Evolutionary conservation across 1,140 invertebrate genomes (phyloP), one percentile per base, ranked within the genome.

Genomic region (Leptinotarsa undecemlineata): DNA sequence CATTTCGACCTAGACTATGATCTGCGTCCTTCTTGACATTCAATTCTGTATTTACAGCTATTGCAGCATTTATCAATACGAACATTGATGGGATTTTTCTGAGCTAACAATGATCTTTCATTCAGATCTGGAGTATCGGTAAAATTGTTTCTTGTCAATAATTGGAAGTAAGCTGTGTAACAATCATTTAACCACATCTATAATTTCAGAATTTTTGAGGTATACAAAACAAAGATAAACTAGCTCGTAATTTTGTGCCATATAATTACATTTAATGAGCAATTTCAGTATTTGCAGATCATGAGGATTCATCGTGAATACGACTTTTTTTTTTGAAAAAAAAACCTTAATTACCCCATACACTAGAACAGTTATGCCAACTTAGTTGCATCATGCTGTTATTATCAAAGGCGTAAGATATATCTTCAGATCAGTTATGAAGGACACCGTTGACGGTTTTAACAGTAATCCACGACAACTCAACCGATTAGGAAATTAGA

Each of bases 221-320:
- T 42, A 3, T 3, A 57, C n/a, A 57, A 15, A 57, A 57, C 13
- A 17, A 19, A 57, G n/a, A 15, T 57, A 19, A 57, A 57, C 15
- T 57, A 57, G 51, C 51, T 57, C n/a, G 14, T 14, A 14, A 19
- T 57, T 57, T 15, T 57, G 15, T 57, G 14, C 51, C 4, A 19
- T 57, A 57, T 57, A 57, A 57, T 57, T 57, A 57, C 2, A 19
- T 15, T 17, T 57, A 57, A 57, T 57, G 51, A 57, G 51, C 51
- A 57, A 57, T 57, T 57, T 57, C 51, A 57, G 51, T 57, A 57
- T 57, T 57, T 57, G n/a, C 51, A 57, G 51, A 57, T 57, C 51
- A 57, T 57, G 51, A 57, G 17, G 51, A 57, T 57, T 4, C 15
- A 57, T 57, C 17, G 17, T n/a, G 51, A 57, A 57, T 57, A 57